Evolutionary conservation across 2,797 vertebrate genomes (phyloP).

Genomic region (Diglossa cyanea): DNA sequence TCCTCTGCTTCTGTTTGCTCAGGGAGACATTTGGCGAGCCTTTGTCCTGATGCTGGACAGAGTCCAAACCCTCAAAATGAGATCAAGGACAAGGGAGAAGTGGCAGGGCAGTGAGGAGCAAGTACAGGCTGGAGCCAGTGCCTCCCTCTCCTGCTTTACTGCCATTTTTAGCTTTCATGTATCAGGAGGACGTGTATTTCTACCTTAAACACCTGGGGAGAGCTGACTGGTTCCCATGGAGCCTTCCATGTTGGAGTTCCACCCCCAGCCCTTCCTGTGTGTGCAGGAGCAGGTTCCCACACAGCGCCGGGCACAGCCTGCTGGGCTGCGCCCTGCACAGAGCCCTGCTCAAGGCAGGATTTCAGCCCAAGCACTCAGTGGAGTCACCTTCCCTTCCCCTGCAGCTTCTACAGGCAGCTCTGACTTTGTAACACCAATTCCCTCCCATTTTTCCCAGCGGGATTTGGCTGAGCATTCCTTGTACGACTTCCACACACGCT

Average conservation of each 20-base stretch:
- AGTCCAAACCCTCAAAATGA: rapidly evolving
- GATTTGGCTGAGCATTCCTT: background rate
- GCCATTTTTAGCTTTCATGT: background rate
- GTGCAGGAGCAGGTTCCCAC: background rate
- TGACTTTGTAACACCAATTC: background rate
- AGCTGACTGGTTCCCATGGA: background rate
- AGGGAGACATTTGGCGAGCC: background rate
- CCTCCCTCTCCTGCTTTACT: background rate
- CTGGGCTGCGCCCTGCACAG: no score
- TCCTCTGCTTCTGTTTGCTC: background rate
- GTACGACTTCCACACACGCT: background rate
- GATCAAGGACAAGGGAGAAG: background rate
- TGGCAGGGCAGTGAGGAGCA: background rate
- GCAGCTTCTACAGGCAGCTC: background rate
- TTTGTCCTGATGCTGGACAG: background rate
- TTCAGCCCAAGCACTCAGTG: background rate
- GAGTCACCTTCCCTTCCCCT: background rate
- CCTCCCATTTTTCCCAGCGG: background rate
- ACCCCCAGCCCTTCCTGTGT: background rate
- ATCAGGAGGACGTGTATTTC: rapidly evolving
- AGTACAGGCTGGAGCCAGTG: background rate
- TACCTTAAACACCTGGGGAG: background rate
- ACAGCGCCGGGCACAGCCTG: background rate
- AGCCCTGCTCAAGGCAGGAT: background rate
- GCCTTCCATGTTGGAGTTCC: rapidly evolving